Conservation (phyloP, 2,888 invertebrate species). For the Philaethria dido region DNA sequence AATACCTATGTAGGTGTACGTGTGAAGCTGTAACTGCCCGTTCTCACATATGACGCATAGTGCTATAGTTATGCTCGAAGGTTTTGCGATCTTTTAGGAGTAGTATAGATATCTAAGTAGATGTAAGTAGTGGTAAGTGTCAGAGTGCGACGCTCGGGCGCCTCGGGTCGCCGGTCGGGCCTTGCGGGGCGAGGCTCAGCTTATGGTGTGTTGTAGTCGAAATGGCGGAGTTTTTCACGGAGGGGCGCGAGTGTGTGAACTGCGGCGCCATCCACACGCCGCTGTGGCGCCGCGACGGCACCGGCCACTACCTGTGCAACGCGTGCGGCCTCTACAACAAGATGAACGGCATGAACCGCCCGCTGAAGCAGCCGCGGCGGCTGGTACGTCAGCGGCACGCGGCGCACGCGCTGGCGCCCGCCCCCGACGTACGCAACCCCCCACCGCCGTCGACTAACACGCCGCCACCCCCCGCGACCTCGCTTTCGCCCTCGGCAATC, state of each 20-base stretch:
- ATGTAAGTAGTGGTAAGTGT: background rate
- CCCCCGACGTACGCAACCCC: constrained; percentile 57
- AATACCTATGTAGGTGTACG: background rate
- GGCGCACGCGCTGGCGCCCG: constrained; percentile 70
- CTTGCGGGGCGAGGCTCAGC: constrained; percentile 41
- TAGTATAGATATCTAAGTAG: background rate
- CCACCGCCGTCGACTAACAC: constrained; percentile 50
- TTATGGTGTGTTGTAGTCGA: constrained; percentile 72
- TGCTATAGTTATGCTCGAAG: constrained; percentile 24
- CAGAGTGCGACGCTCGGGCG: constrained; percentile 30
- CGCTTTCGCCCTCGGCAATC: constrained; percentile 57
- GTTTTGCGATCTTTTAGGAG: background rate
- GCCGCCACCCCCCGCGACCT: constrained; percentile 50
- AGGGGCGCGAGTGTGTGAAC: constrained; percentile 98
- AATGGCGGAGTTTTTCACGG: constrained; percentile 92
- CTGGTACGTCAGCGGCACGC: constrained; percentile 91
- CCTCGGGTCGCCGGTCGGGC: constrained; percentile 26
- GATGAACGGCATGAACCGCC: constrained; percentile 99
- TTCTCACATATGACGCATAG: background rate
- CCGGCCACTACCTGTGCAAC: constrained; percentile 99
- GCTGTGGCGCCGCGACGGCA: constrained; percentile 98
- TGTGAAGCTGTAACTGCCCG: constrained; percentile 4
- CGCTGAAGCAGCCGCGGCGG: constrained; percentile 98
- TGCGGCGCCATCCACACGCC: constrained; percentile 99
- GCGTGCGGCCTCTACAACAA: constrained; percentile 99